Percentiles rank a stretch among this genome's conserved stretches.
Evolutionary conservation across 2,888 invertebrate genomes (phyloP).

Genomic region (Crioceris asparagi): DNA sequence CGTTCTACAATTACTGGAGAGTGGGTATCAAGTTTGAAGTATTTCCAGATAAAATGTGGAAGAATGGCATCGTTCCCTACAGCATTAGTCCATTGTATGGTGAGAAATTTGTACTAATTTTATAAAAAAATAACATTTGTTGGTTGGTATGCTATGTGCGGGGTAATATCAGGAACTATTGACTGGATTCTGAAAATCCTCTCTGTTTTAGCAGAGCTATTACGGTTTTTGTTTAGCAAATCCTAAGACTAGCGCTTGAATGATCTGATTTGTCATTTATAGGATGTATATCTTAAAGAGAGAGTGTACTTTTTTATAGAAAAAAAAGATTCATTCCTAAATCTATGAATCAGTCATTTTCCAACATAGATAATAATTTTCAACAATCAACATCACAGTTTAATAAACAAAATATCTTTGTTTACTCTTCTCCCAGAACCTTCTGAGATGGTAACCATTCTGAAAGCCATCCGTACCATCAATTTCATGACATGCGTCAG

Average conservation of each 20-base stretch:
- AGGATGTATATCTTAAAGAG: no score
- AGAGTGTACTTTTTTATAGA: no score
- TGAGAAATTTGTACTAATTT: slow-evolving; percentile 31
- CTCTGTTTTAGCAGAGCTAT: no score
- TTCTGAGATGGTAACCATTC: slow-evolving; percentile 46
- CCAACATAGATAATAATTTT: not conserved
- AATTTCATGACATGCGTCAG: slow-evolving; percentile 55
- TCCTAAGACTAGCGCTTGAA: no score
- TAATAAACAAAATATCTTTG: no score
- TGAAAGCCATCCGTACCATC: slow-evolving; percentile 48
- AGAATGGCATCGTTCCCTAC: slow-evolving; percentile 53
- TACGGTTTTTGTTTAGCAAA: no score
- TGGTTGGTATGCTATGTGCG: no score
- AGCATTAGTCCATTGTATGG: slow-evolving; percentile 52
- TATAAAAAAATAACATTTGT: no score
- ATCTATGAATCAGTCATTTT: not conserved
- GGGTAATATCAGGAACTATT: not conserved
- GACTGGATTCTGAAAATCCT: not conserved
- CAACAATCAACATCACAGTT: not conserved
- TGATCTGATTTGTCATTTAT: no score
- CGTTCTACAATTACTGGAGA: slow-evolving; percentile 48
- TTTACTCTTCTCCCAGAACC: slow-evolving; percentile 43
- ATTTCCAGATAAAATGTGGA: slow-evolving; percentile 55
- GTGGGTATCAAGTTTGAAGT: slow-evolving; percentile 54
- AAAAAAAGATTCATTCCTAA: no score